Evolutionary conservation across 2,888 invertebrate species (phyloP).

Genomic region (Volucella inanis): DNA sequence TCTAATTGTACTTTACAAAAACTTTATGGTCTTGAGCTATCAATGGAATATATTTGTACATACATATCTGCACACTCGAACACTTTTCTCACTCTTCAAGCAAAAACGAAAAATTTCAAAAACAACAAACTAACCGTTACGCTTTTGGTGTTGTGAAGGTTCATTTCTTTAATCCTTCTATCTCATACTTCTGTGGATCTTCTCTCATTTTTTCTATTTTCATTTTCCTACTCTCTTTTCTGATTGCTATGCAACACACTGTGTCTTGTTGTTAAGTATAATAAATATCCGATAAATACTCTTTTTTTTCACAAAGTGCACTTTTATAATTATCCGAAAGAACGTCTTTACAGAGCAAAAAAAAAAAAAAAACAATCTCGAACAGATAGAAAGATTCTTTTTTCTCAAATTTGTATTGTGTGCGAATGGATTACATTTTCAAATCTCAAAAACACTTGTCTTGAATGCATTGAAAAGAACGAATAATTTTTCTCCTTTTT

Average conservation of each 20-base stretch:
- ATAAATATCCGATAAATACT: constrained; percentile 21
- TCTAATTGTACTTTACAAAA: no score
- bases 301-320: constrained; percentile 43
- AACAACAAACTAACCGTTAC: neutral
- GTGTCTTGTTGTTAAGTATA: constrained; percentile 61
- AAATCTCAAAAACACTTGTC: constrained; percentile 56
- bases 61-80: neutral
- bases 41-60: no score
- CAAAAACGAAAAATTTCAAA: constrained; percentile 11
- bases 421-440: constrained; percentile 5
- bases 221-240: constrained; percentile 6
- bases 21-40: no score
- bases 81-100: constrained; percentile 51
- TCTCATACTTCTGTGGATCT: constrained; percentile 1
- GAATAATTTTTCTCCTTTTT: constrained; percentile 15
- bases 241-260: constrained; percentile 35
- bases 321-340: constrained; percentile 31
- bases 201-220: constrained; percentile 1
- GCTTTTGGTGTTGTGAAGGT: constrained; percentile 66
- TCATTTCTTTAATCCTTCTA: constrained; percentile 20
- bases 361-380: neutral
- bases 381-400: neutral
- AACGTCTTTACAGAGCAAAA: constrained; percentile 26
- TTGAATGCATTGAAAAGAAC: constrained; percentile 64
- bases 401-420: constrained; percentile 13